Evolutionary conservation across 2,797 vertebrate species (phyloP).

Genomic region (Pseudotriccus pelzelni): DNA sequence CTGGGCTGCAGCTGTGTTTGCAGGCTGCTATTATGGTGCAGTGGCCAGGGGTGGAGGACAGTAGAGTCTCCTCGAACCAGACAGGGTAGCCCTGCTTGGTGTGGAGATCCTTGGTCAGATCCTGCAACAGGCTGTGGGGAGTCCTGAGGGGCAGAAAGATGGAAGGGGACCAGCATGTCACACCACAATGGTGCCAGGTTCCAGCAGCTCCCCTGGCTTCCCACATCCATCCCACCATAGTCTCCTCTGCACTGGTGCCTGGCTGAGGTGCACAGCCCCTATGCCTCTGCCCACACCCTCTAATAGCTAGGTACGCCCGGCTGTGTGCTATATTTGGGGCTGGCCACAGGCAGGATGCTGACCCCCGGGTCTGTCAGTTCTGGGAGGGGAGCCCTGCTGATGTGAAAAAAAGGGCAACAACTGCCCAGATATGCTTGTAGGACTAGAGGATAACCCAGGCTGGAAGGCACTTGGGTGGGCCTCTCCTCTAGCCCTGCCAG

Average conservation of each 20-base stretch:
- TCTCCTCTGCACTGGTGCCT: accelerated
- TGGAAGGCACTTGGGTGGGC: accelerated
- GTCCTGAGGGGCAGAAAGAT: not conserved
- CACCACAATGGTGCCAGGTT: accelerated
- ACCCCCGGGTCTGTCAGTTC: not conserved
- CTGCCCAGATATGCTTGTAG: not conserved
- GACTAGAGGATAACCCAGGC: not conserved
- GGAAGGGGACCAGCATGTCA: not conserved
- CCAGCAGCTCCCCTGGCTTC: not conserved
- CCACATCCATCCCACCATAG: not conserved
- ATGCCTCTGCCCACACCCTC: not conserved
- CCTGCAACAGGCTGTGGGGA: accelerated
- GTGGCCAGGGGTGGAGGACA: not conserved
- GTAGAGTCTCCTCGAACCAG: not conserved
- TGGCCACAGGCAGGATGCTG: accelerated
- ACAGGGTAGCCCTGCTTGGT: not conserved
- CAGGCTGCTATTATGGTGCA: not conserved
- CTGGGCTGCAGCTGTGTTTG: constrained; percentile 37
- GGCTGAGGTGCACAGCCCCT: not conserved
- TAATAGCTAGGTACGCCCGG: not conserved
- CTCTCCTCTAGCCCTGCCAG: not conserved
- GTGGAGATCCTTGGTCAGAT: accelerated
- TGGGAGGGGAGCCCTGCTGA: not conserved
- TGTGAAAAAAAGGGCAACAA: not conserved
- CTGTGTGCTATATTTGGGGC: not conserved